phyloP scores from a whole-genome alignment of 1,140 invertebrate species.

The Ceratoteleas bidentatus region DNA sequence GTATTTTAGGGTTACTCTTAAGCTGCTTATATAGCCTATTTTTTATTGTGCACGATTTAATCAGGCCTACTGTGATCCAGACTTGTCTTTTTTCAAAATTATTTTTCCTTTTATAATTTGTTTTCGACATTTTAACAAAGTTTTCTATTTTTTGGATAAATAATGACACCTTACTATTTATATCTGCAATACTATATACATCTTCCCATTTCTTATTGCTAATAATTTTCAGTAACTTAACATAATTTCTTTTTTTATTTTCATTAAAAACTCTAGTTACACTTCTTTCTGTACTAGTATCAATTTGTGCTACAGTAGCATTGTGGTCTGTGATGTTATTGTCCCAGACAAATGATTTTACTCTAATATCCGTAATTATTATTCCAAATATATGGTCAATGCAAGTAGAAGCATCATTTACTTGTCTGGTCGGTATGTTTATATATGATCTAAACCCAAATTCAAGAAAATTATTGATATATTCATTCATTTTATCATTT shows the following conservation, averaged over 20 bases:
- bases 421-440: conserved; percentile 8
- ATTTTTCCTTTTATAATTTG: not conserved
- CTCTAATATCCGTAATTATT: not conserved
- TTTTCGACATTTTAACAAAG: not conserved
- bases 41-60: not conserved
- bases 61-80: not conserved
- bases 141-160: not conserved
- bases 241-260: not conserved
- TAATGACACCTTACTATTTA: not conserved
- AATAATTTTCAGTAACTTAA: not conserved
- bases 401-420: conserved; percentile 1
- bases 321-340: conserved; percentile 10
- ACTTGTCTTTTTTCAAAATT: not conserved
- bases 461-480: conserved; percentile 15
- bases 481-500: not conserved
- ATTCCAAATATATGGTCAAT: conserved; percentile 26
- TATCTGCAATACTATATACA: not conserved
- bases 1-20: too few relatives aligned
- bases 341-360: not conserved
- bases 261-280: not conserved
- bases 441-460: conserved; percentile 11
- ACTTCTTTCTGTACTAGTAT: not conserved
- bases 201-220: not conserved
- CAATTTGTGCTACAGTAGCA: conserved; percentile 2
- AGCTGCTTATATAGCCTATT: not conserved